Evolutionary conservation across 1,140 invertebrate genomes (phyloP).

Genomic region (Portunus trituberculatus): DNA sequence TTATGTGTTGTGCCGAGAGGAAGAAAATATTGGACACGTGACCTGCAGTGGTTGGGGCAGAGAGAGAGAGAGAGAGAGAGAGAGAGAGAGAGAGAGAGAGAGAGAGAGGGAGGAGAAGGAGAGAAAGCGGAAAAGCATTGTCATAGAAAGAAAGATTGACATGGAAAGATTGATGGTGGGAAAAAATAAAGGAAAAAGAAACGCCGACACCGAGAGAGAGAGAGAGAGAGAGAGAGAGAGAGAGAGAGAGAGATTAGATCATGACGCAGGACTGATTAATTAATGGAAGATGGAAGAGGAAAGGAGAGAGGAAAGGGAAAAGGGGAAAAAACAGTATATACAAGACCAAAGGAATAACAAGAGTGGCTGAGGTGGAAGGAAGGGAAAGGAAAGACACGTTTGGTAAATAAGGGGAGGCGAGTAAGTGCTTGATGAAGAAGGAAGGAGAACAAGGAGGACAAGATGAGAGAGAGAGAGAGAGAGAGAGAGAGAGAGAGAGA

Average conservation of each 20-base stretch:
- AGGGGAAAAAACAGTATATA: neutral
- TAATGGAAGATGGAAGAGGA: neutral
- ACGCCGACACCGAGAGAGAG: neutral
- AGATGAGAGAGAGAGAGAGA: neutral
- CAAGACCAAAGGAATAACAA: neutral
- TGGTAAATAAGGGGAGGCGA: neutral
- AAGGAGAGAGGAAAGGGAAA: neutral
- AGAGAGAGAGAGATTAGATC: neutral
- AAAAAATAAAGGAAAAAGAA: neutral
- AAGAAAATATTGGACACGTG: neutral
- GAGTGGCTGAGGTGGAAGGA: neutral
- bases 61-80: conserved; percentile 28
- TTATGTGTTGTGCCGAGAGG: neutral
- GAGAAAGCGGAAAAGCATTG: neutral
- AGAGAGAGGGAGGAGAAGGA: neutral
- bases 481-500: too few species aligned
- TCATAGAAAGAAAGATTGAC: too few species aligned
- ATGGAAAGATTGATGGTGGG: too few species aligned
- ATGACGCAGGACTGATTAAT: neutral
- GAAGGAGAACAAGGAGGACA: neutral
- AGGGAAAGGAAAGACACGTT: neutral
- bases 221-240: conserved; percentile 20
- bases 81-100: conserved; percentile 28
- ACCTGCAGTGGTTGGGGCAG: neutral
- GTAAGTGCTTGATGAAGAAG: neutral